Evolutionary conservation across 1,140 invertebrate genomes (phyloP), one percentile per base, ranked within the genome.

Genomic region (Maniola jurtina): DNA sequence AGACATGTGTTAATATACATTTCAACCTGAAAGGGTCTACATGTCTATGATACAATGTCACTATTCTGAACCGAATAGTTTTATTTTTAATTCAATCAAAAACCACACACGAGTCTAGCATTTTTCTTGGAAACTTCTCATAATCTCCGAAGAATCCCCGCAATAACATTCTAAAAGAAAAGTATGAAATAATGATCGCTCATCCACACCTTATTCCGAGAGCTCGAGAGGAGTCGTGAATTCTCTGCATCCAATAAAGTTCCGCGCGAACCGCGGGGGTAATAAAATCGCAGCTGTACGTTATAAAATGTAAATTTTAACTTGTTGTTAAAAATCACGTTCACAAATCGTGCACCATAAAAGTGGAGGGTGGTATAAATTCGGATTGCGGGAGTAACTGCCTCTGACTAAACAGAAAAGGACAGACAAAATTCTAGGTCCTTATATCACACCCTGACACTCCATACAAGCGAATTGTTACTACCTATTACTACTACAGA

Each of bases 291-390:
- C 70, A 72, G 71, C 68, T 67, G 71, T 61, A 62, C 61, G 65
- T 71, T 77, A 84, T 86, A 84, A 84, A 84, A 84, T 85, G 80
- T 73, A 83, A 84, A 84, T 81, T 87, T 85, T 79, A 80, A 83
- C 73, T 73, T 84, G 77, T 79, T 84, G 79, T 88, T 79, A 85
- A 86, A 85, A 85, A 84, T 86, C 78, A 85, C 80, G 77, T 82
- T 74, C 83, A 72, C 75, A 81, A 82, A 78, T 83, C 79, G 75
- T 66, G 73, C 75, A 76, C 80, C 79, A 80, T 88, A 88, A 84
- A 85, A 86, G 81, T 77, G 71, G 73, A 75, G 76, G 42, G 9
- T 71, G 72, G 68, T 80, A 73, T 84, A 84, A 80, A 85, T 83
- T 79, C 75, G 71, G 75, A 75, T 79, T 73, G 73, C 69, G 75